Evolutionary conservation across 2,797 vertebrate genomes (phyloP).

Genomic region (Pseudochaenichthys georgianus): DNA sequence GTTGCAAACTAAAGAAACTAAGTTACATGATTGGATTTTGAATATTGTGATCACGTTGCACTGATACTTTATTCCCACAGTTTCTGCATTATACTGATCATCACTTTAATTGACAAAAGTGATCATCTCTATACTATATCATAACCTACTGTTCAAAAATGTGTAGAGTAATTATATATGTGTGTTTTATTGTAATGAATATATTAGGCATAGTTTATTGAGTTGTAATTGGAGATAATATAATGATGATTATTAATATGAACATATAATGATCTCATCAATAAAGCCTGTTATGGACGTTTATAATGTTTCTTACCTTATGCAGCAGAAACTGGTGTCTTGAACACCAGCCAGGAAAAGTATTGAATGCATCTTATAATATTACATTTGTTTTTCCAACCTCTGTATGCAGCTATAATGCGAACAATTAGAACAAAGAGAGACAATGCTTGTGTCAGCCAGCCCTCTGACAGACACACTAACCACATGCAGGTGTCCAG

Average conservation of each 20-base stretch:
- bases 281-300: not conserved
- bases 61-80: not conserved
- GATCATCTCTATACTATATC: not conserved
- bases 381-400: slow-evolving; percentile 63
- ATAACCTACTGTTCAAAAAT: not conserved
- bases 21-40: not conserved
- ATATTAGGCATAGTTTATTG: not conserved
- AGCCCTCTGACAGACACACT: slow-evolving; percentile 74
- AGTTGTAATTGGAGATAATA: not conserved
- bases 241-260: not conserved
- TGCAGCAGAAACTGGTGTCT: not conserved
- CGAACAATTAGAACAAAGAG: slow-evolving; percentile 65
- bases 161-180: not conserved
- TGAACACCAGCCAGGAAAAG: slow-evolving; percentile 40
- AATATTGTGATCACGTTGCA: not conserved
- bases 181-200: not conserved
- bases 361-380: slow-evolving; percentile 19
- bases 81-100: not conserved
- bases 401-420: slow-evolving; percentile 49
- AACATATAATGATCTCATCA: not conserved
- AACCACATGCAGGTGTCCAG: slow-evolving; percentile 84
- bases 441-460: slow-evolving; percentile 28
- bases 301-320: not conserved
- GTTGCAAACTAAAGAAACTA: not conserved
- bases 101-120: slow-evolving; percentile 9